A percentile compares a stretch with the other conserved stretches of the same genome.
phyloP scores from a whole-genome alignment of 1,140 invertebrate genomes.

The Brachionus angularis region DNA sequence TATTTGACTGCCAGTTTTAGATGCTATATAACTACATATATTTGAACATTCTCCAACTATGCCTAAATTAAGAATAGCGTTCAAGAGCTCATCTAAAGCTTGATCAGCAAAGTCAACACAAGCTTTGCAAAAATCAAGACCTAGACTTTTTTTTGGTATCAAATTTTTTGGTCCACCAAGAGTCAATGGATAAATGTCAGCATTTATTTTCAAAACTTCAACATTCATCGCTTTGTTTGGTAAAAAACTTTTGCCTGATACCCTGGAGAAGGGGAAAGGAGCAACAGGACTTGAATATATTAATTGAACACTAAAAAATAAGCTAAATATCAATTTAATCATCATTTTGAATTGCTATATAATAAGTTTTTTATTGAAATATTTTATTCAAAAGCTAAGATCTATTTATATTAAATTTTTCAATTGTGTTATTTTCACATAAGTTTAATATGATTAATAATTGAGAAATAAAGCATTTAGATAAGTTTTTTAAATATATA shows the following conservation, averaged over 20 bases:
- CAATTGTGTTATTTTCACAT: no score
- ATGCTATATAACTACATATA: constrained; percentile 48
- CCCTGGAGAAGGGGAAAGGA: background rate
- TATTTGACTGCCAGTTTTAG: constrained; percentile 50
- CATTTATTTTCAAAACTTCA: constrained; percentile 1
- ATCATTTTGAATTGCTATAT: no score
- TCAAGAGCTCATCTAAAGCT: constrained; percentile 49
- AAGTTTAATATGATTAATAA: no score
- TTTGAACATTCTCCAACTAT: constrained; percentile 50
- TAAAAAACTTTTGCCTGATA: constrained; percentile 19
- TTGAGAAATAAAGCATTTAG: no score
- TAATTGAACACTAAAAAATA: constrained; percentile 12
- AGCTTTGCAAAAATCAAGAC: constrained; percentile 47
- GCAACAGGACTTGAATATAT: background rate
- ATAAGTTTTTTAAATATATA: no score
- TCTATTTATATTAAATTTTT: background rate
- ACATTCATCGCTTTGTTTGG: constrained; percentile 37
- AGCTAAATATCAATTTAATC: background rate
- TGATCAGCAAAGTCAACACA: constrained; percentile 51
- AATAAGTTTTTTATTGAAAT: background rate
- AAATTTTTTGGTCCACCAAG: constrained; percentile 17
- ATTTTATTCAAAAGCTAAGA: background rate
- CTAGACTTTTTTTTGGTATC: background rate
- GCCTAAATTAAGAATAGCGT: constrained; percentile 48
- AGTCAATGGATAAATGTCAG: constrained; percentile 15